phyloP scores from a whole-genome alignment of 2,113 vertebrate species.

The Nesospiza acunhae region DNA sequence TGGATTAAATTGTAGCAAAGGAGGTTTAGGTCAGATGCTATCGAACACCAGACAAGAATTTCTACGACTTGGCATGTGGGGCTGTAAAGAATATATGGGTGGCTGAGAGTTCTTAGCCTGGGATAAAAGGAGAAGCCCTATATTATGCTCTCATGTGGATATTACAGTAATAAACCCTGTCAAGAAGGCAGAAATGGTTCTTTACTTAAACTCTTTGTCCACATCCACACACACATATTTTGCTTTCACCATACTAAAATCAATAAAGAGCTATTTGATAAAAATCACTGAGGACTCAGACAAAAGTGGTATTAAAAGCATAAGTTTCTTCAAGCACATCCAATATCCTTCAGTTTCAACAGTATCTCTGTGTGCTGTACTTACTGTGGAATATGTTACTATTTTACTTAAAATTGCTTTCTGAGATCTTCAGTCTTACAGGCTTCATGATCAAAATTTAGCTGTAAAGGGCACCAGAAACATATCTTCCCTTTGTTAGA shows the following conservation, averaged over 20 bases:
- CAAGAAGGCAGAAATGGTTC: neutral
- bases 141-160: neutral
- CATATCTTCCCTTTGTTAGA: neutral
- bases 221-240: neutral
- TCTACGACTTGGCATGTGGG: neutral
- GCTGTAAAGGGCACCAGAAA: neutral
- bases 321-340: neutral
- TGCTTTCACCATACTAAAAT: neutral
- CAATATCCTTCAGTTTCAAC: neutral
- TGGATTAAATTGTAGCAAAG: neutral
- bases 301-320: neutral
- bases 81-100: neutral
- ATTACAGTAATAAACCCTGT: neutral
- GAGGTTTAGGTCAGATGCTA: neutral
- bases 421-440: neutral
- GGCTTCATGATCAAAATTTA: neutral
- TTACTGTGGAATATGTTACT: neutral
- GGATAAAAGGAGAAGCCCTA: neutral
- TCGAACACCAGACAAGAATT: neutral
- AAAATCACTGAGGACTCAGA: neutral
- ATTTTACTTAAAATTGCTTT: neutral
- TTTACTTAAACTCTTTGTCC: neutral
- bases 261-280: neutral
- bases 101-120: neutral
- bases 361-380: neutral